Conservation (phyloP, 2,888 invertebrate genomes). For the Tiliacea citrago region DNA sequence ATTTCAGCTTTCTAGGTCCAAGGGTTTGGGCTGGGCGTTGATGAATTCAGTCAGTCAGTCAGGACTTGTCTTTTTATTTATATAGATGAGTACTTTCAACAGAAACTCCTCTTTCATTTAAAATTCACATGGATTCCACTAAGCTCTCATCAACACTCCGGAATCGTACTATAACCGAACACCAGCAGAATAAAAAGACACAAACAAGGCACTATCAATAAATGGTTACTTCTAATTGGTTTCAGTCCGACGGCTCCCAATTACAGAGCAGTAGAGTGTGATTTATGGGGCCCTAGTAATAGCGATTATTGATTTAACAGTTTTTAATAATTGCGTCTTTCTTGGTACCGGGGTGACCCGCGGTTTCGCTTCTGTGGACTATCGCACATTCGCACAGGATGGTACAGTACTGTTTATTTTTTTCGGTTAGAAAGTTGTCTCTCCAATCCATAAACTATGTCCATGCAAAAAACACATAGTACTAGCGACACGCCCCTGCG, state of each 20-base stretch:
- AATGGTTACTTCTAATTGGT: slow-evolving; percentile 68
- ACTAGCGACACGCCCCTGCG: too few species aligned
- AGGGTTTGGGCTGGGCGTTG: too few species aligned
- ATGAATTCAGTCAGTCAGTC: too few species aligned
- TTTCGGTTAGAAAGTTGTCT: too few species aligned
- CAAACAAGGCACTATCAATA: slow-evolving; percentile 55
- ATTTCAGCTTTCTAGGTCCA: too few species aligned
- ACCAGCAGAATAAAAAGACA: slow-evolving; percentile 37
- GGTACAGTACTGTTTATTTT: too few species aligned
- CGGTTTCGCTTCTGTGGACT: background rate
- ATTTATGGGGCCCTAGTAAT: slow-evolving; percentile 39
- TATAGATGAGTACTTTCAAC: background rate
- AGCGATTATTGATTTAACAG: slow-evolving; percentile 10
- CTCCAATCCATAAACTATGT: too few species aligned
- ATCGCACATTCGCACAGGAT: too few species aligned
- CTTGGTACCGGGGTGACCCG: too few species aligned
- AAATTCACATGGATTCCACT: background rate
- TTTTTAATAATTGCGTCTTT: background rate
- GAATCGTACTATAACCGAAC: slow-evolving; percentile 2
- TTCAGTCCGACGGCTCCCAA: slow-evolving; percentile 67
- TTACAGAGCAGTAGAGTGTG: slow-evolving; percentile 60
- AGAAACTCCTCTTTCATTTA: background rate
- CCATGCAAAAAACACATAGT: too few species aligned
- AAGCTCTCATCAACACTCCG: background rate
- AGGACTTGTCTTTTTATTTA: too few species aligned